Percentiles rank a stretch among this genome's conserved stretches.
phyloP scores from a whole-genome alignment of 2,888 invertebrate genomes.

The Pocota personata region DNA sequence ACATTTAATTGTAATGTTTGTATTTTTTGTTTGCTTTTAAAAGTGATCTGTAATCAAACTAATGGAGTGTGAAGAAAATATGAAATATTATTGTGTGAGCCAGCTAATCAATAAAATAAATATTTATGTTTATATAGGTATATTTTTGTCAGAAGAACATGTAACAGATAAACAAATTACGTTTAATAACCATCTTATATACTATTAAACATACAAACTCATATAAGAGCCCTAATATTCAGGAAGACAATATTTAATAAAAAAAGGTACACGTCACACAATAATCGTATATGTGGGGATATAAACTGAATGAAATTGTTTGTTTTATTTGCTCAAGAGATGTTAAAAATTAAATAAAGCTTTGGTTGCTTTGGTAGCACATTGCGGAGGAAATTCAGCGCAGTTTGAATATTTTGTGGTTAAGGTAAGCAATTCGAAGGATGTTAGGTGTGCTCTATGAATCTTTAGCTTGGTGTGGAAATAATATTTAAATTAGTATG shows the following conservation, averaged over 20 bases:
- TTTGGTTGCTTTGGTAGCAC: not conserved
- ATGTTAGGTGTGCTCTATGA: not conserved
- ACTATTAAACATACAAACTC: constrained; percentile 45
- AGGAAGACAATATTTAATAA: constrained; percentile 69
- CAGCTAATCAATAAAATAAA: constrained; percentile 9
- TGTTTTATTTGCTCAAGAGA: constrained; percentile 4
- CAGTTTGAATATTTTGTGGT: not conserved
- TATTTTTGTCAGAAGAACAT: constrained; percentile 44
- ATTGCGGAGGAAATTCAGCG: not conserved
- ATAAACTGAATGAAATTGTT: constrained; percentile 30
- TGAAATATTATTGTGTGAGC: constrained; percentile 7
- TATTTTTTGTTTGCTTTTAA: not conserved
- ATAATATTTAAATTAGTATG: not conserved
- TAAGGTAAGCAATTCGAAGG: not conserved
- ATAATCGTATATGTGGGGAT: constrained; percentile 25
- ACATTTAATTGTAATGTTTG: not conserved
- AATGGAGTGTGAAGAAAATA: constrained; percentile 32
- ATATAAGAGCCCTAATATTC: constrained; percentile 61
- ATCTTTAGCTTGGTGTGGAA: not conserved
- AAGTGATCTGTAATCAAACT: constrained; percentile 32
- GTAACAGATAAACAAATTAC: constrained; percentile 44
- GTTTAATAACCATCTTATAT: constrained; percentile 45
- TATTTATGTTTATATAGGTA: constrained; percentile 28
- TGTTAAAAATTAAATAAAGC: not conserved
- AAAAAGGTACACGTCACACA: constrained; percentile 34